Conservation (phyloP, 2,888 invertebrate species). For the Plusia festucae region DNA sequence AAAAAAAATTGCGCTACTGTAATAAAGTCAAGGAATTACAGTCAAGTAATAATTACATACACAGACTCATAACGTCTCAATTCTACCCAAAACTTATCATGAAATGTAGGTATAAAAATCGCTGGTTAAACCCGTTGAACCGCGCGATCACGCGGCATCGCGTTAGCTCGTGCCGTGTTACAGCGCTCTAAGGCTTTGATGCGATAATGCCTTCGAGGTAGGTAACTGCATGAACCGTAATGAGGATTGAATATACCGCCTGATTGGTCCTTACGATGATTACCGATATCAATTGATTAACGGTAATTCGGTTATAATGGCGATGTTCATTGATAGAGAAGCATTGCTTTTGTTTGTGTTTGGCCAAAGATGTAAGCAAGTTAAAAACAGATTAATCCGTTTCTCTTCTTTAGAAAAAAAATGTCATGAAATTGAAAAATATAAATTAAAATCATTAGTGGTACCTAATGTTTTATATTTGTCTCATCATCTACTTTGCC, state of each 20-base stretch:
- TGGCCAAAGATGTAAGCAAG: too few species aligned
- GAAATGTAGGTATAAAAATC: background rate
- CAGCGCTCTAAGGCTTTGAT: background rate
- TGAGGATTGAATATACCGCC: conserved; percentile 1
- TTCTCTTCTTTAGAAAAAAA: too few species aligned
- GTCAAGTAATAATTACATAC: too few species aligned
- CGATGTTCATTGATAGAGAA: background rate
- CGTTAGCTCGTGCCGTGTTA: background rate
- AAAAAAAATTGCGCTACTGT: too few species aligned
- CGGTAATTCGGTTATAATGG: background rate
- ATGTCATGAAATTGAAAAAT: too few species aligned
- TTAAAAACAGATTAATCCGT: too few species aligned
- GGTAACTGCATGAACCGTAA: background rate
- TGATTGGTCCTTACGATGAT: background rate
- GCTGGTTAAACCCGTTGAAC: background rate
- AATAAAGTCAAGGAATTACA: too few species aligned
- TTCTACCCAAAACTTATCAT: too few species aligned
- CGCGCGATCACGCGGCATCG: background rate
- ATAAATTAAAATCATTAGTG: too few species aligned
- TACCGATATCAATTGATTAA: background rate
- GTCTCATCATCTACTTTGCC: too few species aligned
- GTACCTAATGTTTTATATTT: too few species aligned
- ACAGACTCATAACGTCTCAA: too few species aligned
- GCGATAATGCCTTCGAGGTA: background rate
- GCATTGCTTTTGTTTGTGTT: background rate